Base-by-base conservation (phyloP, 2,113 vertebrate genomes). In the Astatoreochromis straeleni region DNA sequence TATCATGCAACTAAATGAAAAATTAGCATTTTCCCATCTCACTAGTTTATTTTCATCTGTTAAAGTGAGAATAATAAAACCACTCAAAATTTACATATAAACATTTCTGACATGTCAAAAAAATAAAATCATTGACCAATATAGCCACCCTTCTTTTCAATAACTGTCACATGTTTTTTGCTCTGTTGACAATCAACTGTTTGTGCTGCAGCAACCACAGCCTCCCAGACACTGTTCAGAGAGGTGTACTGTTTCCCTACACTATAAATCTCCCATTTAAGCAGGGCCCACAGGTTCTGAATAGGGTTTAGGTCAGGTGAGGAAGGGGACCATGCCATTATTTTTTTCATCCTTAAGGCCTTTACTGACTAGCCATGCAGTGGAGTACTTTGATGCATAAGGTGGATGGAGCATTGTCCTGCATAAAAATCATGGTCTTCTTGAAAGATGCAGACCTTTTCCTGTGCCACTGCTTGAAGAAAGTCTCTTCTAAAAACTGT, bases 201-300 rank as follows among this genome's bases (percentile, higher is more conserved):
- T 0, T 31, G 14, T 60, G 14, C 0, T 31, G 0, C 57, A 31
- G 26, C 14, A 31, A 9, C 26, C 55, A 17, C 55, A 58, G 57
- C 57, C 57, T 60, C 57, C 26, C 57, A 60, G 14, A 60, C 57
- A 60, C 26, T 60, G 3, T 31, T 60, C 57, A 60, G 57, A 60
- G 57, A 60, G 26, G 57, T 60, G 26, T 31, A 60, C 57, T 31
- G 57, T 60, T 60, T 60, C 26, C 57, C 3, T 31, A 9, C 14
- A 60, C 57, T 60, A 2, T 60, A 60, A 60, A 31, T 60, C 26
- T 31, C 57, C 57, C 26, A 9, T 60, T 60, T 60, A 31, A 60
- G 26, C 57, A 31, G 14, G 57, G 26, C 26, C 57, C 57, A 31
- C 57, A 60, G 57, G 57, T 60, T 60, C 57, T 60, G 57, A 60